These are phyloP conservation scores for Geotrupes spiniger DNA, from an alignment of 2,888 invertebrate species.

Conservation along the genomic window DNA sequence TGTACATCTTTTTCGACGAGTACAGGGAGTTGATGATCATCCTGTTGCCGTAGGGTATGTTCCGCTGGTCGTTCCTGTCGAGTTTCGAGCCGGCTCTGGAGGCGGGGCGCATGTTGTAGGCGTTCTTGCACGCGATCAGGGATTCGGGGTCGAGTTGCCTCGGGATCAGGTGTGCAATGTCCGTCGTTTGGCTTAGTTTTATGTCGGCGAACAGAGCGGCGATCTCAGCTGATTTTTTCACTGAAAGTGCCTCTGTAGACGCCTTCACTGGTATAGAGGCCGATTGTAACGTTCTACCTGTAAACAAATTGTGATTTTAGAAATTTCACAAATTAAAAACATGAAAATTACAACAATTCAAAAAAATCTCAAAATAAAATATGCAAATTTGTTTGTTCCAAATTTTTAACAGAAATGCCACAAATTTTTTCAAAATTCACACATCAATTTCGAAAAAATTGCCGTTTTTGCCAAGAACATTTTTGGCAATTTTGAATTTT, in stretches of 20 bases:
- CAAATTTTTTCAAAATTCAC: no score
- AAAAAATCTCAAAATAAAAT: no score
- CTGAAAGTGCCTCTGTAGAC: constrained; percentile 67
- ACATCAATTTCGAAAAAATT: no score
- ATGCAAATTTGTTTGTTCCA: no score
- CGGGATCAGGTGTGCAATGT: constrained; percentile 55
- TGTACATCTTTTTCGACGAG: constrained; percentile 40
- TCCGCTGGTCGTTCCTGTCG: constrained; percentile 21
- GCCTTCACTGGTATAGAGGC: constrained; percentile 27
- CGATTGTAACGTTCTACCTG: constrained; percentile 30
- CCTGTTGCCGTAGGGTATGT: constrained; percentile 32
- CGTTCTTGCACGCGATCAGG: constrained; percentile 31
- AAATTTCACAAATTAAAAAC: constrained; percentile 23
- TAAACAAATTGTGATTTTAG: constrained; percentile 32
- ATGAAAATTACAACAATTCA: no score
- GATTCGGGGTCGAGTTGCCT: constrained; percentile 32
- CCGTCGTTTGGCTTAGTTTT: constrained; percentile 67
- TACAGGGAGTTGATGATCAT: constrained; percentile 44
- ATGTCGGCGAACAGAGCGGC: constrained; percentile 82
- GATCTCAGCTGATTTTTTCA: constrained; percentile 86
- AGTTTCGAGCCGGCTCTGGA: constrained; percentile 18
- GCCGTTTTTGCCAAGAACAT: no score
- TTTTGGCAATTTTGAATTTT: no score
- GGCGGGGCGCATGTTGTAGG: constrained; percentile 30
- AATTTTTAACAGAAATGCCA: no score